A percentile compares a stretch with the other conserved stretches of the same genome.
phyloP scores from a whole-genome alignment of 2,113 vertebrate species.

The Alces alces region DNA sequence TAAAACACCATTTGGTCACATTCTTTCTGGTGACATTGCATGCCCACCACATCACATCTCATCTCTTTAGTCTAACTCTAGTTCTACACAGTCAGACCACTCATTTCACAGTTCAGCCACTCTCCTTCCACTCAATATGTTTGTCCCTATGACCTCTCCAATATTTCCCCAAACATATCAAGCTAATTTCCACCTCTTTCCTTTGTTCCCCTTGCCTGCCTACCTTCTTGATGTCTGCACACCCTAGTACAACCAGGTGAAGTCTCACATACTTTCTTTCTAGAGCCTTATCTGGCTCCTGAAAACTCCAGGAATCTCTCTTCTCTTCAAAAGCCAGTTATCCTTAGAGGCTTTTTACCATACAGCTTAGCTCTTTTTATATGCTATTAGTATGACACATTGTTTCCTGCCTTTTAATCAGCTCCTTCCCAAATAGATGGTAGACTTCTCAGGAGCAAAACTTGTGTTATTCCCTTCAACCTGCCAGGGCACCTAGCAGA shows the following conservation, averaged over 20 bases:
- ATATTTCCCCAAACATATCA: background rate
- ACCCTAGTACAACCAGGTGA: background rate
- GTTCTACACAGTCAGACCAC: background rate
- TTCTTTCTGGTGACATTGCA: background rate
- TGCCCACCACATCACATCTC: background rate
- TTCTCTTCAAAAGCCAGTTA: background rate
- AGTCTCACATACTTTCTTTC: background rate
- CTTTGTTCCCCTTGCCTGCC: background rate
- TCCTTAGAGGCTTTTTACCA: background rate
- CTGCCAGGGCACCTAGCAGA: background rate
- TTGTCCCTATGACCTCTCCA: background rate
- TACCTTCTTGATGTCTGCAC: background rate
- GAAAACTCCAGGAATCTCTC: background rate
- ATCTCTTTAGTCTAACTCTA: background rate
- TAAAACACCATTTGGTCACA: background rate
- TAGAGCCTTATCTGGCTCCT: background rate
- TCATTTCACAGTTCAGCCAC: background rate
- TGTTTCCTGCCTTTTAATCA: background rate
- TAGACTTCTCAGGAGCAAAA: background rate
- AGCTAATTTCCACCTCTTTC: background rate
- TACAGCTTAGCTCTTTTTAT: background rate
- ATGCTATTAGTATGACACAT: background rate
- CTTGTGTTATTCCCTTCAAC: background rate
- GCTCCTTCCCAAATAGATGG: background rate
- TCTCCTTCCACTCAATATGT: background rate